Base-by-base conservation (phyloP, 2,113 vertebrate species). In the Strigops habroptila region DNA sequence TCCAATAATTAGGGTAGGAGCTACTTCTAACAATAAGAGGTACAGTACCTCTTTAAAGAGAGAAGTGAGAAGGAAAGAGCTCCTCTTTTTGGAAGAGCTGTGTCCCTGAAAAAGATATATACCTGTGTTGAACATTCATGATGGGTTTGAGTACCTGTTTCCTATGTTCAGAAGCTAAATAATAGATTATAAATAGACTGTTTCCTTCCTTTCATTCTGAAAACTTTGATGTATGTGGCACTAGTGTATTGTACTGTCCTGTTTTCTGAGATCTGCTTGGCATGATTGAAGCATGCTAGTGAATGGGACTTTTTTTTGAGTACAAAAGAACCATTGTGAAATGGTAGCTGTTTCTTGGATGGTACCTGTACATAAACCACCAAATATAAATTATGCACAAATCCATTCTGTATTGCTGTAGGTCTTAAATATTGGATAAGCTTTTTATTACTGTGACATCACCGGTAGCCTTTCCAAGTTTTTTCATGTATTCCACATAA, bases 361-460 rank as follows among this genome's bases (percentile, higher is more conserved):
- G 33, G 75, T 67, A 71, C 51, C 35, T 87, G 55, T 87, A 64
- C 35, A 3, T 81, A 75, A 79, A 18, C 65, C 53, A 82, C n/a
- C 52, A 71, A 85, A 48, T 92, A 89, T 71, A 93, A 95, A 82
- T 86, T 89, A 91, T 87, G 84, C 65, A 92, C 65, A 89, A 55
- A 87, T 92, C 57, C 53, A n/a, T 85, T 95, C 84, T 73, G 44
- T 82, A 9, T 53, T 78, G 55, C n/a, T 71, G 39, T 82, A 44
- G 12, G 21, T 90, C 84, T 95, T 95, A 77, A 95, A 92, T 92
- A 92, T 65, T 85, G 37, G 39, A 53, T 89, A 82, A 82, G 77
- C 4, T 30, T 89, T 92, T 71, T 18, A 78, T 70, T 78, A 51
- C 51, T 60, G 88, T 14, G n/a, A 41, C 41, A 49, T 76, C 46